These are phyloP conservation scores for Cercopithecus mona DNA, from an alignment of 2,113 vertebrate species.

Conservation along the genomic window DNA sequence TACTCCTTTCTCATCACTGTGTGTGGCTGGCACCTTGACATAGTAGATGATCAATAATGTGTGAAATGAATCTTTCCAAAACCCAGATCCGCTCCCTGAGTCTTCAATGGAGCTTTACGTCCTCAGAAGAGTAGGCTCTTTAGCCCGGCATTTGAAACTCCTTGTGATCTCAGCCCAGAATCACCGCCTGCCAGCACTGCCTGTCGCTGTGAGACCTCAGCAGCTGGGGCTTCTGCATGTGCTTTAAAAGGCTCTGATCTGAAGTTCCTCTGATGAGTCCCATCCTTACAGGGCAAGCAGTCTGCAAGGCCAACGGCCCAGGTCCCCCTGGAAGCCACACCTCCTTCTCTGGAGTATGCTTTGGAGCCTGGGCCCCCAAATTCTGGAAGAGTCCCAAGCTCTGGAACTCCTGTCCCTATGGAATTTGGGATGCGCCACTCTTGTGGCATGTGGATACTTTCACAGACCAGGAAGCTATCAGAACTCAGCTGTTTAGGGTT, in stretches of 20 bases:
- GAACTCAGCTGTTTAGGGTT: background rate
- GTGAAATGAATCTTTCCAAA: background rate
- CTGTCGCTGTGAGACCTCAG: background rate
- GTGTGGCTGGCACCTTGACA: background rate
- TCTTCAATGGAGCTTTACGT: background rate
- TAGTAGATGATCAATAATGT: background rate
- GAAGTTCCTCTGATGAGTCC: background rate
- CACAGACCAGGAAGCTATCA: background rate
- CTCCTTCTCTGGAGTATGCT: background rate
- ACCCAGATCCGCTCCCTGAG: background rate
- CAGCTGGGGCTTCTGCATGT: too few relatives aligned
- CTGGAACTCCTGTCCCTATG: background rate
- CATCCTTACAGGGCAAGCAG: rapidly evolving
- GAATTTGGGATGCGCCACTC: background rate
- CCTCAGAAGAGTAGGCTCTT: background rate
- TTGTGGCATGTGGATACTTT: rapidly evolving
- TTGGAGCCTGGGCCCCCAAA: background rate
- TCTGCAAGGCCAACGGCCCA: background rate
- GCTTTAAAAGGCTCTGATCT: background rate
- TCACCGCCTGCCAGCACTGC: too few relatives aligned
- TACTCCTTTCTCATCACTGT: background rate
- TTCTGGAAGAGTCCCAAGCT: background rate
- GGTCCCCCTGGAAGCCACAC: background rate
- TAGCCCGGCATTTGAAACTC: background rate
- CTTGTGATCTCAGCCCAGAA: background rate